Conservation (phyloP, 1,140 invertebrate species). For the Colletes gigas region DNA sequence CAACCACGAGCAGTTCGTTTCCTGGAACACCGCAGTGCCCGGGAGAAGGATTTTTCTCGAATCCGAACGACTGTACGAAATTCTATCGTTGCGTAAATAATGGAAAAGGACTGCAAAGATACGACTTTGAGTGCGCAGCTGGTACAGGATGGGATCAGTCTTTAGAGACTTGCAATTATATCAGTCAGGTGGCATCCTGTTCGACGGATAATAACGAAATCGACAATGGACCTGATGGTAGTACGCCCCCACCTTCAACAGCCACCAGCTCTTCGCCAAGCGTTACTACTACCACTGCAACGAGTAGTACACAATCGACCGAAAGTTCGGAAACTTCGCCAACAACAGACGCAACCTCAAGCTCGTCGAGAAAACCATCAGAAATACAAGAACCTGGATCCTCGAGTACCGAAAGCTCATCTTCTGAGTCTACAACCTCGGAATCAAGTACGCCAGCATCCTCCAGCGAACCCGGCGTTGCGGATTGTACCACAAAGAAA, state of each 20-base stretch:
- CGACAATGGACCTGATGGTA: slow-evolving; percentile 38
- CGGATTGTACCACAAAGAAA: slow-evolving; percentile 55
- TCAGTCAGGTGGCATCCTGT: slow-evolving; percentile 69
- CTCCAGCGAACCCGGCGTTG: slow-evolving; percentile 27
- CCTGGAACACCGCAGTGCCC: slow-evolving; percentile 73
- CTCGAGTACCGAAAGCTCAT: neutral
- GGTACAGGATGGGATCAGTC: slow-evolving; percentile 77
- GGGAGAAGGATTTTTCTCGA: slow-evolving; percentile 85
- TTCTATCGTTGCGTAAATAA: slow-evolving; percentile 82
- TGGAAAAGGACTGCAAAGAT: slow-evolving; percentile 73
- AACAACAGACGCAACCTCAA: neutral
- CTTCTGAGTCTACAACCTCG: slow-evolving; percentile 13
- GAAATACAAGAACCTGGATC: slow-evolving; percentile 40
- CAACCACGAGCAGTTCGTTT: neutral
- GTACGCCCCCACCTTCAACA: neutral
- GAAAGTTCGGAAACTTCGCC: slow-evolving; percentile 7
- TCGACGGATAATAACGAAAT: slow-evolving; percentile 53
- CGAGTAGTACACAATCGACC: neutral
- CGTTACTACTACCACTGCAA: neutral
- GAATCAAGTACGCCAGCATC: slow-evolving; percentile 31
- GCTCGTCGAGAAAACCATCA: slow-evolving; percentile 12
- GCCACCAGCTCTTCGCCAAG: neutral
- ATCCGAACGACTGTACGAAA: slow-evolving; percentile 83
- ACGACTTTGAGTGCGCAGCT: slow-evolving; percentile 73
- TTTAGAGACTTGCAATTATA: slow-evolving; percentile 76